Evolutionary conservation across 1,140 invertebrate genomes (phyloP), one percentile per base, ranked within the genome.

Genomic region (Psilanteris sp.): DNA sequence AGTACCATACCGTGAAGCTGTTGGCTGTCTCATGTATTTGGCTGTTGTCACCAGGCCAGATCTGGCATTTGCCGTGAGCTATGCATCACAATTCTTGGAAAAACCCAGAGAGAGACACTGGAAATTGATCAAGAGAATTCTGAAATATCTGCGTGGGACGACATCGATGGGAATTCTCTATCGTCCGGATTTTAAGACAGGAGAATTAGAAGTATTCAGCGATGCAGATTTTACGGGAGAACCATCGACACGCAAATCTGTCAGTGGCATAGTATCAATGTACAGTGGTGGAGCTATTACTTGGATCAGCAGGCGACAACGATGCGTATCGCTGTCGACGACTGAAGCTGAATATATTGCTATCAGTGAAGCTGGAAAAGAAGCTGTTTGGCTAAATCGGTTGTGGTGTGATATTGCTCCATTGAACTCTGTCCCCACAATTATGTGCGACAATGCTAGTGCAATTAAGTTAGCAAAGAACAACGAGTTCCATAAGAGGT

Each of bases 301-400:
- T 1, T 89, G 85, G 87, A 46, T 27, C 0, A 81, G 77, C 7
- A 79, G 80, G 52, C 79, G 80, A 48, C 88, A 89, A 66, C 32
- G 55, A 15, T 79, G 78, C 24, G 85, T 89, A 3, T 83, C 88
- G 9, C 75, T 89, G 15, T 89, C 85, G 4, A 89, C 85, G 8
- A 89, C 86, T 32, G 88, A 90, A 66, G 84, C 88, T 4, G 89
- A 90, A 68, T 90, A 89, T 67, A 80, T 90, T 9, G 83, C 87
- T 14, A 59, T 84, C 1, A 66, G 81, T 24, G 73, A 85, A 55
- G 83, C 81, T 4, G 66, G 82, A 1, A 88, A 87, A 66, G 86
- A 90, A 66, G 77, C 81, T 3, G 73, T 81, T 11, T 85, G 80
- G 78, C 16, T 85, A 15, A 73, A 59, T 18, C 50, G 68, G 18